Evolutionary conservation across 2,113 vertebrate genomes (phyloP).

Genomic region (Phocoena phocoena): DNA sequence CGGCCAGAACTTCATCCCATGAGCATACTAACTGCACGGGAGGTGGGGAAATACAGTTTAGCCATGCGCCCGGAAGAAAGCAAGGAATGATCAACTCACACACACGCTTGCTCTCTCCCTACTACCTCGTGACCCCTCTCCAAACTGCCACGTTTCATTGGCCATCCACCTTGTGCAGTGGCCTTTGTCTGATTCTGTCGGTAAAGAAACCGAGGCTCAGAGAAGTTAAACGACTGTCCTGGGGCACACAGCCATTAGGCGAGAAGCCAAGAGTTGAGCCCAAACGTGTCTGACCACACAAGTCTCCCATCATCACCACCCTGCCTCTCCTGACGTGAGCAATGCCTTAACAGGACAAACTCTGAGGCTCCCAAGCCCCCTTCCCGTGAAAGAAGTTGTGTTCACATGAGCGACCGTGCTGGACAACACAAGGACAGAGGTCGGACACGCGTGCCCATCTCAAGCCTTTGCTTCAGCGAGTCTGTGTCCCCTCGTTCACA

Average conservation of each 20-base stretch:
- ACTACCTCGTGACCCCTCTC: background rate
- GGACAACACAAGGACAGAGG: background rate
- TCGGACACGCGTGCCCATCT: rapidly evolving
- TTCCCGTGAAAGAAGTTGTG: background rate
- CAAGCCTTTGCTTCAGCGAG: rapidly evolving
- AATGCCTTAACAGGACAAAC: background rate
- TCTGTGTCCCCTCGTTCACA: background rate
- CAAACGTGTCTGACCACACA: background rate
- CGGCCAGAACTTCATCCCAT: background rate
- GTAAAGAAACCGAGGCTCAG: background rate
- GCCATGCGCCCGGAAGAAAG: background rate
- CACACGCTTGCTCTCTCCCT: background rate
- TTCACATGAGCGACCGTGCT: rapidly evolving
- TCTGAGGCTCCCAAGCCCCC: background rate
- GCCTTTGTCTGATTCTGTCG: background rate
- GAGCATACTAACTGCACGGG: no score
- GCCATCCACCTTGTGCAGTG: background rate
- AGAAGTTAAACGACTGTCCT: background rate
- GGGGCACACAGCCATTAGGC: background rate
- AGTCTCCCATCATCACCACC: background rate
- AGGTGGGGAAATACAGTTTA: background rate
- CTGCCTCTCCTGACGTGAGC: background rate
- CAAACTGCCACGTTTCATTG: background rate
- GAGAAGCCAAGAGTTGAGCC: background rate
- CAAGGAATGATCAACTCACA: background rate